Base-by-base conservation (phyloP, 2,888 invertebrate genomes). In the Pollenia angustigena region DNA sequence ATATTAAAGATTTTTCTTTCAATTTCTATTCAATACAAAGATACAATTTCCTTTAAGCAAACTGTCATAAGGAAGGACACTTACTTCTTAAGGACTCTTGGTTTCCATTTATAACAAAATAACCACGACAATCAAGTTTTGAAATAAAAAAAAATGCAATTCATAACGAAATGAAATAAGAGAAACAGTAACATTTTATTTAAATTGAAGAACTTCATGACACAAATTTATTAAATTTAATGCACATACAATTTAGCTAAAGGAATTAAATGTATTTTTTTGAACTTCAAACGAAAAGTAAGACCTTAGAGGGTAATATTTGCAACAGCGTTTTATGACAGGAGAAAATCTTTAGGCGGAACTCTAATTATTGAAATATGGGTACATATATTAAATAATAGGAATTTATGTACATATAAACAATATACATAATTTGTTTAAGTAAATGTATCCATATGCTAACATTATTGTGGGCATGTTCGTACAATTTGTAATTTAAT, bases 391-490 rank as follows among this genome's bases (percentile, higher is more conserved):
- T 56, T 56, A 56, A 4, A 56, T 23, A 56, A 56, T 23, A 18
- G 18, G 23, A 32, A 32, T 32, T 32, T 56, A 4, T 32, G 4
- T 32, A 23, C 23, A 23, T 23, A 56, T 10, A 11, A 56, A 56
- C 32, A 32, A 32, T 32, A 23, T n/a, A n/a, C n/a, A n/a, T 56
- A 23, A 56, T 56, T 23, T 56, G 23, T 56, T 56, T 12, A 56
- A 56, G 23, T 56, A n/a, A 56, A 56, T 56, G 56, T 12, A 56
- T 12, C 18, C 56, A 56, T 56, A 23, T 56, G 56, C 23, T 56
- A 18, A 23, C 18, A 56, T n/a, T 23, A 23, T 56, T 23, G 11
- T 23, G 23, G 11, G 7, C 56, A 52, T 52, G 32, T 32, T 32
- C 32, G 52, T 52, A 52, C n/a, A 52, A 18, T 16, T 9, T 52